These are phyloP conservation scores for Macrotrachela quadricornifera DNA, from an alignment of 1,140 invertebrate species.

Conservation along the genomic window DNA sequence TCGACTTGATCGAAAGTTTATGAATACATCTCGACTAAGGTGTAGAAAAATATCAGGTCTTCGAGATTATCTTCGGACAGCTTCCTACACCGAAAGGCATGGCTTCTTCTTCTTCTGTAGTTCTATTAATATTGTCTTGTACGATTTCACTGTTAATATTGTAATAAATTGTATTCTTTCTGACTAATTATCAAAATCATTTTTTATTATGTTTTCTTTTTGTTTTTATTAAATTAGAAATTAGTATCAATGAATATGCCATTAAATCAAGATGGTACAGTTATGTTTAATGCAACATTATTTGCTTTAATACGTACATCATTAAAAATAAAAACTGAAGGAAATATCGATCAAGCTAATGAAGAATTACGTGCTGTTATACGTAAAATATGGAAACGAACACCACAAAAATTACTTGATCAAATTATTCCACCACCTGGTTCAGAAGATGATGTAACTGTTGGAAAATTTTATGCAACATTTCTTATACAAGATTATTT, in stretches of 20 bases:
- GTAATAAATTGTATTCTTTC: neutral
- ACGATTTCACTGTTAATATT: neutral
- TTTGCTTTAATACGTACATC: conserved; percentile 95
- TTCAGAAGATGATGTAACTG: conserved; percentile 87
- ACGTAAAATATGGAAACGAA: conserved; percentile 96
- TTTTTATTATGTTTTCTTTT: too few species aligned
- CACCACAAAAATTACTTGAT: conserved; percentile 76
- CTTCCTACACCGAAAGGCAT: too few species aligned
- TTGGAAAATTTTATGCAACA: conserved; percentile 99
- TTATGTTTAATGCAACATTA: conserved; percentile 92
- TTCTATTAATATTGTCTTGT: too few species aligned
- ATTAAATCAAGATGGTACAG: conserved; percentile 92
- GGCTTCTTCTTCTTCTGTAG: too few species aligned
- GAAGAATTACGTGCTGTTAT: conserved; percentile 80
- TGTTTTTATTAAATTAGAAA: conserved; percentile 45
- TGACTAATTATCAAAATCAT: neutral
- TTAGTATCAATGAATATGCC: conserved; percentile 99
- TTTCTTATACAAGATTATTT: conserved; percentile 99
- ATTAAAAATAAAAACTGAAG: conserved; percentile 75
- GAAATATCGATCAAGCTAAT: conserved; percentile 89
- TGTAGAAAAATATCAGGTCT: too few species aligned
- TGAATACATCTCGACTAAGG: too few species aligned
- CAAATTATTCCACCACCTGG: conserved; percentile 97
- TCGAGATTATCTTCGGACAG: too few species aligned
- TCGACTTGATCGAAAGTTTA: too few species aligned